Evolutionary conservation across 2,797 vertebrate species (phyloP).

Genomic region (Coreius guichenoti): DNA sequence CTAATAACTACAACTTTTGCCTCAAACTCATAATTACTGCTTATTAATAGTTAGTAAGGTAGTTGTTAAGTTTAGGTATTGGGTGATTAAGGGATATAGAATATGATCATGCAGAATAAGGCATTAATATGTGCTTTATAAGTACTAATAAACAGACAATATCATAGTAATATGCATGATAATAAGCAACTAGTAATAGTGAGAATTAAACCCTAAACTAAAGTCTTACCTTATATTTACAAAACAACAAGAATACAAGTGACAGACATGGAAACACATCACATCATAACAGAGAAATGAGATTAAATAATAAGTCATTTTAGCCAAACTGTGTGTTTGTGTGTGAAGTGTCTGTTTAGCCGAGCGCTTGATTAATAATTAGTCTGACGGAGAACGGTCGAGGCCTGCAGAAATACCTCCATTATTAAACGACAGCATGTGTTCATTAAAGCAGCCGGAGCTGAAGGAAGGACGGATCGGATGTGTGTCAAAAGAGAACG

Average conservation of each 20-base stretch:
- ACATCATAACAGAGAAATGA: neutral
- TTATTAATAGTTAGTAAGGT: no score
- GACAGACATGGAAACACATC: neutral
- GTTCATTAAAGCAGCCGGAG: constrained; percentile 46
- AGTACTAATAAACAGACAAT: no score
- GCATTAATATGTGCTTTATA: no score
- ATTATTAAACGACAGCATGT: constrained; percentile 52
- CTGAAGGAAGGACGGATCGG: constrained; percentile 28
- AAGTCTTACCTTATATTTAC: no score
- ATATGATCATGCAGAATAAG: neutral
- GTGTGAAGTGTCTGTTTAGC: constrained; percentile 46
- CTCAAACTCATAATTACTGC: no score
- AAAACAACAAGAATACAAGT: neutral
- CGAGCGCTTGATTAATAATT: constrained; percentile 56
- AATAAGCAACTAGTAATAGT: no score
- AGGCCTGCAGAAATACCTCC: constrained; percentile 43
- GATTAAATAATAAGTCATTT: neutral
- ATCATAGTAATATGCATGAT: no score
- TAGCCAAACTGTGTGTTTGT: neutral
- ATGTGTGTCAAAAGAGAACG: no score
- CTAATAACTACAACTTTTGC: no score
- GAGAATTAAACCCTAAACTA: no score
- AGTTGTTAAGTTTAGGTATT: no score
- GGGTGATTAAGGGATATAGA: no score
- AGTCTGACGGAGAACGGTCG: constrained; percentile 2